phyloP scores from a whole-genome alignment of 2,888 invertebrate genomes.

The Xestia xanthographa region DNA sequence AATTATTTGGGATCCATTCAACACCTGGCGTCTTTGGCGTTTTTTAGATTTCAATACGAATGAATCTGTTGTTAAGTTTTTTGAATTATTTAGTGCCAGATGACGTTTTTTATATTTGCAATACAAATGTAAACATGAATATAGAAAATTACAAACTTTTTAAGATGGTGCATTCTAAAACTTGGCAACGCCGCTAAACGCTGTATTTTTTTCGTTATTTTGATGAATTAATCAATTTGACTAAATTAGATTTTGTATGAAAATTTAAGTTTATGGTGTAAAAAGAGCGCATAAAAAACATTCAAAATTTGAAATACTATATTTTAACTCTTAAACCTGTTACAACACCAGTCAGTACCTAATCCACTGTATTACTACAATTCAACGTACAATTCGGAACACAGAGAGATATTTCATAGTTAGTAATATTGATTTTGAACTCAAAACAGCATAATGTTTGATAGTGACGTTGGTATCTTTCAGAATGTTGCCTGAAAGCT shows the following conservation, averaged over 20 bases:
- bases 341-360: background rate
- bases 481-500: background rate
- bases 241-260: background rate
- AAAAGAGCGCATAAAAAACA: background rate
- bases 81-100: background rate
- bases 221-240: background rate
- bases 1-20: conserved; percentile 82
- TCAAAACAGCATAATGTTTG: background rate
- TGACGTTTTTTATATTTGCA: background rate
- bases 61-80: conserved; percentile 31
- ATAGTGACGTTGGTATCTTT: background rate
- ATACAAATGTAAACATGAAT: conserved; percentile 5
- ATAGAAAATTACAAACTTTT: background rate
- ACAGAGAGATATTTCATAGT: background rate
- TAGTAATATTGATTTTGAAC: background rate
- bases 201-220: background rate
- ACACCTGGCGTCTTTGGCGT: conserved; percentile 77
- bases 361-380: background rate
- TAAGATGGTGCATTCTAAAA: no score
- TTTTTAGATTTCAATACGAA: conserved; percentile 39
- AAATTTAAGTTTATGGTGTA: background rate
- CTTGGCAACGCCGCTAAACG: background rate
- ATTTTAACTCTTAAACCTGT: no score
- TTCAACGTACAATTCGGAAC: background rate
- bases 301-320: no score